Conservation (phyloP, 2,888 invertebrate genomes). For the Trimorus sp. region DNA sequence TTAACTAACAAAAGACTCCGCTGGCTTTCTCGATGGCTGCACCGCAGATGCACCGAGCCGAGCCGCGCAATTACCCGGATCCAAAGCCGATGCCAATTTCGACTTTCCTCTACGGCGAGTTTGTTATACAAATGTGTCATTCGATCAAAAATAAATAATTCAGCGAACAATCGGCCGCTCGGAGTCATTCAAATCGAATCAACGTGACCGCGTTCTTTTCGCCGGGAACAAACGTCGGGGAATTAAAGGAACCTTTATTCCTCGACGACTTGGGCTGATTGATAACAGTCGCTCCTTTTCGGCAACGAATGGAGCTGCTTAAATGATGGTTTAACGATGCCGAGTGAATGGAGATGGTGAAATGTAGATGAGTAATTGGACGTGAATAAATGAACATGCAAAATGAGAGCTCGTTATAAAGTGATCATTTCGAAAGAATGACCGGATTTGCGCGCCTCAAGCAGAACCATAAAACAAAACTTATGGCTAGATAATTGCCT, state of each 20-base stretch:
- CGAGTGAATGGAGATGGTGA: not conserved
- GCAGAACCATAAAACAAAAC: no score
- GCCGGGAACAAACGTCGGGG: not conserved
- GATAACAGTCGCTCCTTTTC: not conserved
- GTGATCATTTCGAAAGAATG: no score
- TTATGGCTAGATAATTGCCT: no score
- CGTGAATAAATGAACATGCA: not conserved
- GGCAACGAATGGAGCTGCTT: not conserved
- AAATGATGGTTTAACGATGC: not conserved
- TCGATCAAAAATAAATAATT: constrained; percentile 47
- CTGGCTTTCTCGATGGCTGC: not conserved
- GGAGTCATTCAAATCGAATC: constrained; percentile 27
- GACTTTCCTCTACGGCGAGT: constrained; percentile 14
- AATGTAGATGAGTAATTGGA: not conserved
- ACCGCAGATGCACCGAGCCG: constrained; percentile 16
- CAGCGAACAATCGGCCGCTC: constrained; percentile 32
- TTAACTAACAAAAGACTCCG: not conserved
- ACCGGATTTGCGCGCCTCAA: no score
- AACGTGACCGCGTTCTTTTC: constrained; percentile 11
- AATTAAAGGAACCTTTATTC: not conserved
- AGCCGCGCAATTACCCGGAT: constrained; percentile 21
- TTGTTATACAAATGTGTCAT: constrained; percentile 49
- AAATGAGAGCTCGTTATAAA: no score
- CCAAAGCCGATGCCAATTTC: constrained; percentile 28
- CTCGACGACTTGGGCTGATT: not conserved